Evolutionary conservation across 2,888 invertebrate species (phyloP).

Genomic region (Melolontha melolontha): DNA sequence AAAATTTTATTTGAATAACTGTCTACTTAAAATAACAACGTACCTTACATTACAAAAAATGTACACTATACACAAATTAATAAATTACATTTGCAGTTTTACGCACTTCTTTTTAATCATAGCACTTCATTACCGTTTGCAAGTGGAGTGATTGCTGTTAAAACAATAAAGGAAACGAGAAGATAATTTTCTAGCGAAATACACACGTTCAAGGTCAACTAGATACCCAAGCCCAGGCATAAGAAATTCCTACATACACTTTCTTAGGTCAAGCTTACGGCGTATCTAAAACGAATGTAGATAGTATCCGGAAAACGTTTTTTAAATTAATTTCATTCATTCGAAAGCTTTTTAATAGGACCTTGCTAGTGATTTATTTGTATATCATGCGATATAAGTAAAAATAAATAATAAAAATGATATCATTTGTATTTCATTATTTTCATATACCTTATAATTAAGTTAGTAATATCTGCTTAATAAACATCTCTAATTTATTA

Average conservation of each 20-base stretch:
- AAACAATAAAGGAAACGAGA: constrained; percentile 31
- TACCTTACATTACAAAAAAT: constrained; percentile 26
- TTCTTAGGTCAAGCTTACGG: constrained; percentile 20
- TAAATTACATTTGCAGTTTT: constrained; percentile 26
- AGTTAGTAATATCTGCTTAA: too few relatives aligned
- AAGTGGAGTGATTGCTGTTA: constrained; percentile 20
- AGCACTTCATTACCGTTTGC: constrained; percentile 4
- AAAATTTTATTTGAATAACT: too few relatives aligned
- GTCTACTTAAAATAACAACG: not conserved
- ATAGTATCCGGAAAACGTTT: constrained; percentile 4
- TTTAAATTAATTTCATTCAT: not conserved
- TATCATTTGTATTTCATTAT: too few relatives aligned
- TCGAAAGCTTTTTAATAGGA: too few relatives aligned
- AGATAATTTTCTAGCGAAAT: constrained; percentile 33
- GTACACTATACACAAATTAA: constrained; percentile 28
- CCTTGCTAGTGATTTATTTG: too few relatives aligned
- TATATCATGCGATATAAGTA: too few relatives aligned
- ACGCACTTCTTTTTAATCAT: constrained; percentile 3
- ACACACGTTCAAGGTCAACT: constrained; percentile 70
- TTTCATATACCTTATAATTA: too few relatives aligned
- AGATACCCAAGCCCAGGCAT: constrained; percentile 72
- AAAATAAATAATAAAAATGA: too few relatives aligned
- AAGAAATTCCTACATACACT: constrained; percentile 32
- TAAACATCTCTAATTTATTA: too few relatives aligned
- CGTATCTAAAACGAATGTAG: constrained; percentile 1